phyloP scores from a whole-genome alignment of 1,140 invertebrate species.

The Platyura marginata region DNA sequence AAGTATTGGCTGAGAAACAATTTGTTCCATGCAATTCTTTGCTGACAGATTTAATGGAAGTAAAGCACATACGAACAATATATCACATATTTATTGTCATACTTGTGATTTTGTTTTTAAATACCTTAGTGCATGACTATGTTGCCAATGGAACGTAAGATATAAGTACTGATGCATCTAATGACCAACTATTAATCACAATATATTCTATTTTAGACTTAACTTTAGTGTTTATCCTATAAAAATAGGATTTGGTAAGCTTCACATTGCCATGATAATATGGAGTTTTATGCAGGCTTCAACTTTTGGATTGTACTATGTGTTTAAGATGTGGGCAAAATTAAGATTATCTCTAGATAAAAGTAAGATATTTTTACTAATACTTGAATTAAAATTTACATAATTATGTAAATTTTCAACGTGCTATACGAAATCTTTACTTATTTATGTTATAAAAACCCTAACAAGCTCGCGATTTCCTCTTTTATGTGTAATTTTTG shows the following conservation, averaged over 20 bases:
- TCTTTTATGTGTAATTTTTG: too few relatives aligned
- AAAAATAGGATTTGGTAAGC: conserved; percentile 26
- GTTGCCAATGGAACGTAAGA: conserved; percentile 56
- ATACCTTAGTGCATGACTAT: conserved; percentile 51
- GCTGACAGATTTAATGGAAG: conserved; percentile 58
- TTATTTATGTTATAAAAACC: too few relatives aligned
- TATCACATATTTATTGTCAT: conserved; percentile 72
- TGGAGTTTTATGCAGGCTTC: conserved; percentile 28
- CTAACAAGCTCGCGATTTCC: too few relatives aligned
- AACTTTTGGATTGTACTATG: conserved; percentile 26
- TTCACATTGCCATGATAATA: conserved; percentile 24
- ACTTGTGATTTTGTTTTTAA: conserved; percentile 51
- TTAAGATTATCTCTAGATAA: too few relatives aligned
- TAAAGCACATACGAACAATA: conserved; percentile 61
- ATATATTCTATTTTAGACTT: conserved; percentile 14
- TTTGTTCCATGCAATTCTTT: conserved; percentile 51
- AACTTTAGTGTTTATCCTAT: conserved; percentile 28
- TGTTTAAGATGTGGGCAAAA: conserved; percentile 26
- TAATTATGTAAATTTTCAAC: too few relatives aligned
- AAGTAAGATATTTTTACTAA: too few relatives aligned
- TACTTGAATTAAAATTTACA: too few relatives aligned
- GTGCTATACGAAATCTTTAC: too few relatives aligned
- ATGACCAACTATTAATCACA: too few relatives aligned
- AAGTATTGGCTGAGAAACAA: conserved; percentile 40
- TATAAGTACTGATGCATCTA: too few relatives aligned